Conservation (phyloP, 1,140 invertebrate species). For the Aphelenchoides fujianensis region DNA sequence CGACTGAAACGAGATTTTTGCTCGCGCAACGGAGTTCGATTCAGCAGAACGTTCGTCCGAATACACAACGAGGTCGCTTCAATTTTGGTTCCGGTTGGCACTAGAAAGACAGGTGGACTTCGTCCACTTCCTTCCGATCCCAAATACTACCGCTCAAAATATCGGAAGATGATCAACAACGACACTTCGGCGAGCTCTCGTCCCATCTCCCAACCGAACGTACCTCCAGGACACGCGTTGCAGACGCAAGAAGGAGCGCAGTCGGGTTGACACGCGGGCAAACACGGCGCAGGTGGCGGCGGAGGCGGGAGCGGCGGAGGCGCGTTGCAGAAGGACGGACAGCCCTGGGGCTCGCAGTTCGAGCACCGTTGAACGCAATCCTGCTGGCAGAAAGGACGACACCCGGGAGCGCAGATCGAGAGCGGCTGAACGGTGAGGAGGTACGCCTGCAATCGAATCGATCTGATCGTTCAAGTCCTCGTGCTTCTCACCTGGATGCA, state of each 20-base stretch:
- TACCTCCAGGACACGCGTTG: background rate
- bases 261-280: background rate
- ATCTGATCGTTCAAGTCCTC: background rate
- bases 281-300: background rate
- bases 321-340: background rate
- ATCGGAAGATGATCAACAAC: too few species aligned
- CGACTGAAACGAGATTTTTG: too few species aligned
- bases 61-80: too few species aligned
- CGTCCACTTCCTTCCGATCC: too few species aligned
- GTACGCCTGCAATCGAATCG: background rate
- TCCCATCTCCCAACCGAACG: too few species aligned
- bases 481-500: background rate
- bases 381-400: background rate
- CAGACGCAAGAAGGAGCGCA: background rate
- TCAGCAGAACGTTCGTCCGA: too few species aligned
- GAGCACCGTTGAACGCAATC: background rate
- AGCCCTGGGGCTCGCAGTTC: background rate
- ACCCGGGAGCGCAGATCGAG: background rate
- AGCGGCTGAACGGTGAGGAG: background rate
- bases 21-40: too few species aligned
- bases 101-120: too few species aligned
- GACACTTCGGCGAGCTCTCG: too few species aligned
- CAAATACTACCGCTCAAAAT: too few species aligned
- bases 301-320: background rate
- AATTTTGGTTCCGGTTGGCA: too few species aligned